phyloP scores from a whole-genome alignment of 2,113 vertebrate genomes.

The Turdus rufiventris region DNA sequence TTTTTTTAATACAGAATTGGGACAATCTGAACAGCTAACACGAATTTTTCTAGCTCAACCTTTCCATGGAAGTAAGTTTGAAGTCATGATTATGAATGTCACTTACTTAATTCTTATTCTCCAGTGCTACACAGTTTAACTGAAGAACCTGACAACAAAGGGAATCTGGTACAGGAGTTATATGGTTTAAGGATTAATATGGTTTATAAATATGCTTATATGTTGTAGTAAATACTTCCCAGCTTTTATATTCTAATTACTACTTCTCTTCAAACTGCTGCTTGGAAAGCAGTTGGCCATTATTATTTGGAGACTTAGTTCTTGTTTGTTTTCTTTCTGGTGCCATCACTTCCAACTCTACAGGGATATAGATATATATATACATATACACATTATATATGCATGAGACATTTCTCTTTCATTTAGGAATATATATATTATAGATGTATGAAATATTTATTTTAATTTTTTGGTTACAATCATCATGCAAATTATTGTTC shows the following conservation, averaged over 20 bases:
- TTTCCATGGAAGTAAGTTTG: background rate
- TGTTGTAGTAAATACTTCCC: background rate
- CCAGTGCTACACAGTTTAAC: background rate
- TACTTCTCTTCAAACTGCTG: background rate
- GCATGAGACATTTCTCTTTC: background rate
- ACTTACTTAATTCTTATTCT: background rate
- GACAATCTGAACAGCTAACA: background rate
- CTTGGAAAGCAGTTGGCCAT: background rate
- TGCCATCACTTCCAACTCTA: background rate
- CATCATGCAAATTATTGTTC: background rate
- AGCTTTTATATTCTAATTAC: background rate
- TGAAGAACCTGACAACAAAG: background rate
- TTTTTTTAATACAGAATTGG: background rate
- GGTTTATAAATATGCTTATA: background rate
- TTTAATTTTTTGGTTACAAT: background rate
- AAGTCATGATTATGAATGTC: background rate
- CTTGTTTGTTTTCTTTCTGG: background rate
- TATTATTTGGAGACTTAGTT: rapidly evolving
- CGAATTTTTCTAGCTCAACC: background rate
- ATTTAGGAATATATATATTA: background rate
- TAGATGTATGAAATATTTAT: background rate
- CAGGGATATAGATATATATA: background rate
- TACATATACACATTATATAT: background rate
- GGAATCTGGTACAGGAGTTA: background rate
- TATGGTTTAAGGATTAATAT: too few relatives aligned